Conservation (phyloP, 2,113 vertebrate species). For the Illadopsis cleaveri region DNA sequence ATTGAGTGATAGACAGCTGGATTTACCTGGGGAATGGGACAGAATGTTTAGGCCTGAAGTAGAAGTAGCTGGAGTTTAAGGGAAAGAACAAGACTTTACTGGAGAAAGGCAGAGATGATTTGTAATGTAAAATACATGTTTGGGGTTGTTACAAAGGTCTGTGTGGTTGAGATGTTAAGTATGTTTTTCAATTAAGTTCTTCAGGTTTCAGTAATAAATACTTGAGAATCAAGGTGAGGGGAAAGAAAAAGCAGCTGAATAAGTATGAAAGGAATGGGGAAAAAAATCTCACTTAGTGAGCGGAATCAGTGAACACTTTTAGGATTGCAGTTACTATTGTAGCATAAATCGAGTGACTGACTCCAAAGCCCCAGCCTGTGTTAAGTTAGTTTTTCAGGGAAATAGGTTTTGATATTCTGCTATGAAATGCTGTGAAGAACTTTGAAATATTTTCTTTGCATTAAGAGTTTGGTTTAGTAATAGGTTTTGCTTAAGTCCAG, state of each 20-base stretch:
- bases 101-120: neutral
- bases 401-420: neutral
- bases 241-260: neutral
- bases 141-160: neutral
- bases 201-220: neutral
- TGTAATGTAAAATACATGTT: neutral
- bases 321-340: neutral
- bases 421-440: neutral
- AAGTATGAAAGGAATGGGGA: neutral
- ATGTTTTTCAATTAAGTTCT: neutral
- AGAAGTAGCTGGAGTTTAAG: neutral
- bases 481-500: neutral
- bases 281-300: neutral
- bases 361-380: neutral
- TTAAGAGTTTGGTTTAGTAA: neutral
- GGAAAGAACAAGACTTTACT: neutral
- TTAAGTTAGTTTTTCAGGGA: neutral
- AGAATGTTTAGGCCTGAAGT: neutral
- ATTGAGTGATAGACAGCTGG: neutral
- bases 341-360: neutral
- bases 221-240: neutral
- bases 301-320: neutral
- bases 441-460: neutral
- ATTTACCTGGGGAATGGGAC: neutral
- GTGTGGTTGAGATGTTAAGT: neutral